Evolutionary conservation across 2,113 vertebrate species (phyloP), one percentile per base, ranked within the genome.

Genomic region (Austrofundulus limnaeus): DNA sequence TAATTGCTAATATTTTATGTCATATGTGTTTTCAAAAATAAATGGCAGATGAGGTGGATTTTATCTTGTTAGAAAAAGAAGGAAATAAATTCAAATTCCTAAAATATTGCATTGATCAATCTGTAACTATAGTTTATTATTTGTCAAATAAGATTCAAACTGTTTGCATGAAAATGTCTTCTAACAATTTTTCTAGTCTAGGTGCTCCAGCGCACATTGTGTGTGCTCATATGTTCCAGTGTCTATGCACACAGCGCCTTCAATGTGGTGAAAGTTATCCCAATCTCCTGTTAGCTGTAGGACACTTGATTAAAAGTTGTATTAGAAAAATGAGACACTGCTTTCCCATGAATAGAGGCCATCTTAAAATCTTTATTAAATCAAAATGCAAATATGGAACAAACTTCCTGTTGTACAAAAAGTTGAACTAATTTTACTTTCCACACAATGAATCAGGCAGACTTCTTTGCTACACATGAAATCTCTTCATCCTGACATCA

Each of bases 351-450:
- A 73, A 69, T 77, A 58, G 58, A 80, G 61, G 77, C 63, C 66
- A 61, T 77, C 70, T 52, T 79, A 34, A 70, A 77, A 85, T 56
- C 61, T 85, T 85, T 85, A 85, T 69, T 82, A 72, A 83, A 72
- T 55, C 74, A 75, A 52, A 80, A 80, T 72, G 75, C 80, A 85
- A 85, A 78, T 78, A 66, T 72, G 74, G 47, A 80, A 81, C 70
- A 70, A 69, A 61, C 60, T 59, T 70, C 68, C 65, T n/a, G 37
- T 66, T 63, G 80, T 81, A 83, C 80, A 85, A 83, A 83, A 61
- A 82, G 37, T 72, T 78, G 5, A 51, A 78, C 60, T 42, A 61
- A 13, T 55, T 50, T 77, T 62, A 77, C 80, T 61, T 78, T 66
- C 38, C 54, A 78, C 77, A 80, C 61, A 38, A 67, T 46, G 65